Evolutionary conservation across 1,140 invertebrate species (phyloP).

Genomic region (Frieseomelitta varia): DNA sequence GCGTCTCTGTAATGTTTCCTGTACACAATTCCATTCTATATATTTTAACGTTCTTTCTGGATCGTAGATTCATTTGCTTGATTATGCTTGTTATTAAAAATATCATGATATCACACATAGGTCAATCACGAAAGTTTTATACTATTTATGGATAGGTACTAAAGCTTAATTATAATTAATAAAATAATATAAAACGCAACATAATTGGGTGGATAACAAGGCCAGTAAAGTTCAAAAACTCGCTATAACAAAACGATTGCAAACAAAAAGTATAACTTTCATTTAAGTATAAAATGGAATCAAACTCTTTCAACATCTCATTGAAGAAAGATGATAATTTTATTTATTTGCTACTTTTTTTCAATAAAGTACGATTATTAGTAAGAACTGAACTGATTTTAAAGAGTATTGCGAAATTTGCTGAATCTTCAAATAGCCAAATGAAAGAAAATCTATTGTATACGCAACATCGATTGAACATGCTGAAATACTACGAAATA

Average conservation of each 20-base stretch:
- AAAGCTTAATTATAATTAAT: slow-evolving; percentile 47
- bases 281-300: not conserved
- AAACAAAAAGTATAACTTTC: slow-evolving; percentile 31
- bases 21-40: slow-evolving; percentile 10
- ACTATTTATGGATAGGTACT: slow-evolving; percentile 23
- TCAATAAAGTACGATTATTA: not conserved
- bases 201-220: slow-evolving; percentile 60
- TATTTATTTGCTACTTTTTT: not conserved
- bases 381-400: no score
- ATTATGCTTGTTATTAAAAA: slow-evolving; percentile 37
- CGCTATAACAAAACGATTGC: slow-evolving; percentile 20
- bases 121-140: slow-evolving; percentile 26
- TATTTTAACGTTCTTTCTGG: slow-evolving; percentile 30
- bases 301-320: not conserved
- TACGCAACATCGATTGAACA: no score
- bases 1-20: slow-evolving; percentile 10
- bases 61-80: slow-evolving; percentile 20
- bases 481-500: no score
- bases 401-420: no score
- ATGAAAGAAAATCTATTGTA: no score
- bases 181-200: slow-evolving; percentile 50
- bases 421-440: no score
- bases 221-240: slow-evolving; percentile 47
- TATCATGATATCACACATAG: slow-evolving; percentile 9
- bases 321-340: not conserved